phyloP scores from a whole-genome alignment of 2,888 invertebrate genomes.

The Synanthedon andrenaeformis region DNA sequence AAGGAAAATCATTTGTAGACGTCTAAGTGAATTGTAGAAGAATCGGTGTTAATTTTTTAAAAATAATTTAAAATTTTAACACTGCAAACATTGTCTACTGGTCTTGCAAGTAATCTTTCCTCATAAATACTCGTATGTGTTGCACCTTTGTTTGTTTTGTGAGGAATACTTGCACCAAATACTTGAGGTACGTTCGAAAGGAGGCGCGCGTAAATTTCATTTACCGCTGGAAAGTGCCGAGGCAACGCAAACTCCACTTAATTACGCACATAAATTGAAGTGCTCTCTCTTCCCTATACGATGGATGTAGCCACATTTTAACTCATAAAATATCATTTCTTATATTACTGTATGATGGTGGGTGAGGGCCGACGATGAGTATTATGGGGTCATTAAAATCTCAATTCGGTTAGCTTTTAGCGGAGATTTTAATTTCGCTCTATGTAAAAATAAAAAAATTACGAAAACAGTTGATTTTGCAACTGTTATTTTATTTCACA shows the following conservation, averaged over 20 bases:
- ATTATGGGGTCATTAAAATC: slow-evolving; percentile 5
- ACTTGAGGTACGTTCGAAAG: slow-evolving; percentile 33
- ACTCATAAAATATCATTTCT: slow-evolving; percentile 48
- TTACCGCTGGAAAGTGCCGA: slow-evolving; percentile 64
- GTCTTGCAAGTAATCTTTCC: too few relatives aligned
- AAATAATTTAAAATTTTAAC: too few relatives aligned
- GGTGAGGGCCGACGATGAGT: slow-evolving; percentile 8
- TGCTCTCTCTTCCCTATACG: slow-evolving; percentile 59
- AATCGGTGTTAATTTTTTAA: too few relatives aligned
- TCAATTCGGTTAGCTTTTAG: slow-evolving; percentile 1
- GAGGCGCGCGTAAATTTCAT: slow-evolving; percentile 67
- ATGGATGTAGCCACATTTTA: slow-evolving; percentile 56
- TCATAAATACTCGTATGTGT: too few relatives aligned
- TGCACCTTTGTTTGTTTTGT: background rate
- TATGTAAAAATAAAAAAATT: too few relatives aligned
- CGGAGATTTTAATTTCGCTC: too few relatives aligned
- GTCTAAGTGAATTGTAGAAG: too few relatives aligned
- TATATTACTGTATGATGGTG: slow-evolving; percentile 9
- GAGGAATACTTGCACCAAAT: background rate
- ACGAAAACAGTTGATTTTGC: too few relatives aligned
- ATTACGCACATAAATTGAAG: slow-evolving; percentile 69
- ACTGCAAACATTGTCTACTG: too few relatives aligned
- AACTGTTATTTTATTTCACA: too few relatives aligned
- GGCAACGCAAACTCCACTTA: slow-evolving; percentile 67
- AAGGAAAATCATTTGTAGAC: too few relatives aligned